These are phyloP conservation scores for Leucophenga maculata DNA, from an alignment of 2,888 invertebrate genomes.

Conservation along the genomic window DNA sequence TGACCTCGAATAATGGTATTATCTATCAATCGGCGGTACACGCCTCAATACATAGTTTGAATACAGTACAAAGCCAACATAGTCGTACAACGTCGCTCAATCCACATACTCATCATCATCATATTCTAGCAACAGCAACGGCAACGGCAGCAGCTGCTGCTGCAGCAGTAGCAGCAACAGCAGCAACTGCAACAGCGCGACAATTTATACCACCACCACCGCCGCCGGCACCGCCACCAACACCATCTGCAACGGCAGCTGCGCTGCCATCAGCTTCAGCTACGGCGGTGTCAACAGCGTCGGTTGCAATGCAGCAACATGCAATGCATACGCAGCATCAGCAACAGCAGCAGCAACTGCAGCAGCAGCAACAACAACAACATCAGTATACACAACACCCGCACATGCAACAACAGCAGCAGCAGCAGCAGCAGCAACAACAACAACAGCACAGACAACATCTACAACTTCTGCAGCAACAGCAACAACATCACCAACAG, in stretches of 20 bases:
- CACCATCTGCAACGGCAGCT: slow-evolving; percentile 49
- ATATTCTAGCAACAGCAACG: slow-evolving; percentile 68
- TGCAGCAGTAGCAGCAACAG: slow-evolving; percentile 55
- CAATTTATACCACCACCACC: slow-evolving; percentile 46
- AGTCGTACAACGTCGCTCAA: slow-evolving; percentile 60
- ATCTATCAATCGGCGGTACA: slow-evolving; percentile 72
- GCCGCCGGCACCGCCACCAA: slow-evolving; percentile 47
- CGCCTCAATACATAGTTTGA: slow-evolving; percentile 71
- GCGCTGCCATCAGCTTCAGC: slow-evolving; percentile 36
- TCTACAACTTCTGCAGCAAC: slow-evolving; percentile 51
- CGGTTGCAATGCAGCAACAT: slow-evolving; percentile 29
- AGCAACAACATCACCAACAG: slow-evolving; percentile 42
- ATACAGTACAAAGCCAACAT: slow-evolving; percentile 68
- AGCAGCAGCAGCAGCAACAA: slow-evolving; percentile 23
- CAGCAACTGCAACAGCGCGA: slow-evolving; percentile 46
- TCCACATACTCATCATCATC: slow-evolving; percentile 53
- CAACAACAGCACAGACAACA: slow-evolving; percentile 46
- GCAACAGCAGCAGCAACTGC: slow-evolving; percentile 25
- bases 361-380: slow-evolving; percentile 45
- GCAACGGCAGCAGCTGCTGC: slow-evolving; percentile 60
- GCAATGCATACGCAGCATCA: slow-evolving; percentile 38
- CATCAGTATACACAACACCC: slow-evolving; percentile 46
- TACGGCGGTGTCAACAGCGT: slow-evolving; percentile 42
- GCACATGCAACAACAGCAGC: slow-evolving; percentile 44
- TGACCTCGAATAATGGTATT: slow-evolving; percentile 70